A percentile compares a stretch with the other conserved stretches of the same genome.
These are phyloP conservation scores for Gisinianus flammeolus DNA, from an alignment of 2,888 invertebrate species.

Conservation along the genomic window DNA sequence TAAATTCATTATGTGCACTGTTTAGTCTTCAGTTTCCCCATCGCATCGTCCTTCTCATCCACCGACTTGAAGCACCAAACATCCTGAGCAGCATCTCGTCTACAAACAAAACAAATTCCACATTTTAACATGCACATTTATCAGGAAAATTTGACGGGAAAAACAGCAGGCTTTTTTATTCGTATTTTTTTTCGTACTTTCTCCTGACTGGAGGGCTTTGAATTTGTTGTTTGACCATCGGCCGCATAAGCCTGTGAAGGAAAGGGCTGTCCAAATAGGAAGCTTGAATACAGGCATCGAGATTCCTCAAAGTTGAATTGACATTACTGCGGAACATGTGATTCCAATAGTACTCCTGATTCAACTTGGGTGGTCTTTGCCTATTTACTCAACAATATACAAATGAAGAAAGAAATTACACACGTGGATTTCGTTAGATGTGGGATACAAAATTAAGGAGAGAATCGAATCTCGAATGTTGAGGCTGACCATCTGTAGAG, in stretches of 20 bases:
- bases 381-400: background rate
- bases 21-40: background rate
- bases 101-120: background rate
- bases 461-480: too few relatives aligned
- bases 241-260: conserved; percentile 13
- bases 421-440: too few relatives aligned
- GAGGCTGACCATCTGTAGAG: conserved; percentile 47
- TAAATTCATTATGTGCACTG: background rate
- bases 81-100: background rate
- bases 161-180: too few relatives aligned
- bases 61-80: conserved; percentile 8
- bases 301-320: conserved; percentile 3
- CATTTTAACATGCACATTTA: background rate
- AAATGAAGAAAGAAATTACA: too few relatives aligned
- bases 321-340: conserved; percentile 18
- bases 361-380: conserved; percentile 18
- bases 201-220: background rate
- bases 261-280: conserved; percentile 31
- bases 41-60: conserved; percentile 12
- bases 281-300: conserved; percentile 35
- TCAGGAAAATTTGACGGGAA: conserved; percentile 2
- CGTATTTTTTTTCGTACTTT: too few relatives aligned
- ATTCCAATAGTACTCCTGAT: conserved; percentile 29
- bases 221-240: conserved; percentile 3
- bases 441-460: too few relatives aligned